These are phyloP conservation scores for Ethmia dodecea DNA, from an alignment of 2,888 invertebrate species.

Conservation along the genomic window DNA sequence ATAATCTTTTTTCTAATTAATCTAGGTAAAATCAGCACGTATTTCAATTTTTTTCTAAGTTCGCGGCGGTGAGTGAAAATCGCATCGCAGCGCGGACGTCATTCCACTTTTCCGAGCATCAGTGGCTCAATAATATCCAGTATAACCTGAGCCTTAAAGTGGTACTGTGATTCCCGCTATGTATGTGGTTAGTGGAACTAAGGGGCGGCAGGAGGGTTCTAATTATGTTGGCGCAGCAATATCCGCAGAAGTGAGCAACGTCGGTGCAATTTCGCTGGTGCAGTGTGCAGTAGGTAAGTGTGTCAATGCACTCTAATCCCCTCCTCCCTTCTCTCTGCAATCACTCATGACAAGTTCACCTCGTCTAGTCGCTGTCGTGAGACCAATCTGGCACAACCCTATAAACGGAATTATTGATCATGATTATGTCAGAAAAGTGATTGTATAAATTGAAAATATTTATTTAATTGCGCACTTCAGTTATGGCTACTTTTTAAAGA, in stretches of 20 bases:
- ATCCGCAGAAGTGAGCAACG: conserved; percentile 54
- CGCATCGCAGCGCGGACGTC: conserved; percentile 65
- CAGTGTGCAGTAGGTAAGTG: conserved; percentile 72
- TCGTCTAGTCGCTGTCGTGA: conserved; percentile 35
- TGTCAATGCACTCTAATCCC: conserved; percentile 73
- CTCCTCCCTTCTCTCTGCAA: conserved; percentile 56
- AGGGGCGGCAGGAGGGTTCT: conserved; percentile 39
- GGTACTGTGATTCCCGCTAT: conserved; percentile 26
- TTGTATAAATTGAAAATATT: too few relatives aligned
- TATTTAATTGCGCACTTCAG: too few relatives aligned
- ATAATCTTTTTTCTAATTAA: conserved; percentile 21
- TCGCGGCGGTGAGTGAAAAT: conserved; percentile 70
- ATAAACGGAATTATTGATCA: too few relatives aligned
- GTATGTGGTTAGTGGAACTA: conserved; percentile 21
- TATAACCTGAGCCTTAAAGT: conserved; percentile 35
- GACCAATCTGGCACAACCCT: conserved; percentile 11
- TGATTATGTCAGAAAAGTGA: too few relatives aligned
- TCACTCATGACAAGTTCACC: conserved; percentile 66
- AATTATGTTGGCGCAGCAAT: conserved; percentile 40
- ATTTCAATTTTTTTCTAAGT: conserved; percentile 62
- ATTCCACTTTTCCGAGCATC: conserved; percentile 74
- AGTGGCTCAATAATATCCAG: conserved; percentile 55
- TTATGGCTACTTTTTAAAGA: too few relatives aligned
- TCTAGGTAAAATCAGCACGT: conserved; percentile 46
- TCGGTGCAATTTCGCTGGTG: conserved; percentile 65